A percentile compares a stretch with the other conserved stretches of the same genome.
phyloP scores from a whole-genome alignment of 2,888 invertebrate genomes.

The Xestia xanthographa region DNA sequence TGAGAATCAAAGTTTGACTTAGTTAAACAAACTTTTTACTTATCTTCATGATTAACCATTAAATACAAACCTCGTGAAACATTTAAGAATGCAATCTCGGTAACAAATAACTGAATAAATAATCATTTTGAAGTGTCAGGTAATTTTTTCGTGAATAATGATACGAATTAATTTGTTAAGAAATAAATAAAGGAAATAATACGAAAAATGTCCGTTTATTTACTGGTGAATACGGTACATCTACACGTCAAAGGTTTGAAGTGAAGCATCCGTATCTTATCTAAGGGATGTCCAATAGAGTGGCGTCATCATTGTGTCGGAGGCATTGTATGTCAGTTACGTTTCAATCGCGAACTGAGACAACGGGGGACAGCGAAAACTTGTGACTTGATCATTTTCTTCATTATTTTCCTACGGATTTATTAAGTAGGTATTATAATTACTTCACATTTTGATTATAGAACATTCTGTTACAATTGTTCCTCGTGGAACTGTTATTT shows the following conservation, averaged over 20 bases:
- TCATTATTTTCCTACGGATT: constrained; percentile 15
- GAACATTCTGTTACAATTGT: too few relatives aligned
- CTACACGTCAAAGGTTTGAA: constrained; percentile 74
- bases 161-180: background rate
- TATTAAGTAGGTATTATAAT: too few relatives aligned
- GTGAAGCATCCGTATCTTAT: constrained; percentile 79
- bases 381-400: constrained; percentile 69
- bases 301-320: constrained; percentile 74
- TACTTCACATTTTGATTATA: background rate
- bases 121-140: constrained; percentile 19
- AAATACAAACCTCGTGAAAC: constrained; percentile 19
- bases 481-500: background rate
- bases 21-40: constrained; percentile 42
- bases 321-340: constrained; percentile 77
- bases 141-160: constrained; percentile 16
- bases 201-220: constrained; percentile 50
- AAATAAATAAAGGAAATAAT: background rate
- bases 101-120: constrained; percentile 33
- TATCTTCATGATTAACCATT: constrained; percentile 29
- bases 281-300: constrained; percentile 80
- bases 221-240: constrained; percentile 57
- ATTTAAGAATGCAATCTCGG: constrained; percentile 34
- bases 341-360: constrained; percentile 74
- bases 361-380: constrained; percentile 71
- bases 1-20: constrained; percentile 56